Base-by-base conservation (phyloP, 1,140 invertebrate genomes). In the Hyposmocoma kahamanoa region DNA sequence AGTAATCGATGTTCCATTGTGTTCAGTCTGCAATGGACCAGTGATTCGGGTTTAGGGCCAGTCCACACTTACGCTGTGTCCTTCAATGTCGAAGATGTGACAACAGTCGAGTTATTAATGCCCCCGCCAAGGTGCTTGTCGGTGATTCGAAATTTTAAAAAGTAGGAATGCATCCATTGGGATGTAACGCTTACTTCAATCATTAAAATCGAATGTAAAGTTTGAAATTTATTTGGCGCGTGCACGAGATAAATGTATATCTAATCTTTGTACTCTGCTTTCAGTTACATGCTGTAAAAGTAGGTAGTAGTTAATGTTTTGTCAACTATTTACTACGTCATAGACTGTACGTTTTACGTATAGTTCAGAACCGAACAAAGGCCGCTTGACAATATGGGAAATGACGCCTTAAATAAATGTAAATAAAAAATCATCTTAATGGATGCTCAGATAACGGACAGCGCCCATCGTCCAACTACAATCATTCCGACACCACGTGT, bases 41-140 rank as follows among this genome's bases (percentile, higher is more conserved):
- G 34, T n/a, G n/a, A n/a, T n/a, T 36, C 19, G 38, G 48, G 41
- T 57, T 51, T 50, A 53, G 43, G 34, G 34, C 28, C 22, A 15
- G 49, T 38, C 10, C 43, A 43, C 53, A 56, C 36, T 56, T 53
- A 53, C 51, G 47, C 51, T 47, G 55, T 52, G 59, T 62, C 57
- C 48, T 59, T 57, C 56, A 62, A 32, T 55, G 61, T 34, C 53
- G 48, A 39, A 47, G 42, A 50, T 49, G 30, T 20, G 42, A 42
- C 50, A 56, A 61, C 53, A 53, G 53, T n/a, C 17, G 56, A 59
- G 66, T 62, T 68, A 65, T 62, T 68, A 65, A 67, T 62, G 63
- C 52, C 47, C 22, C 57, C 46, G 53, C 46, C 42, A 41, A 17
- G 19, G 44, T 42, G 30, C 44, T 50, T 62, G 59, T 59, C 55